These are phyloP conservation scores for Lamellibrachia luymesi DNA, from an alignment of 1,140 invertebrate genomes.

Conservation along the genomic window DNA sequence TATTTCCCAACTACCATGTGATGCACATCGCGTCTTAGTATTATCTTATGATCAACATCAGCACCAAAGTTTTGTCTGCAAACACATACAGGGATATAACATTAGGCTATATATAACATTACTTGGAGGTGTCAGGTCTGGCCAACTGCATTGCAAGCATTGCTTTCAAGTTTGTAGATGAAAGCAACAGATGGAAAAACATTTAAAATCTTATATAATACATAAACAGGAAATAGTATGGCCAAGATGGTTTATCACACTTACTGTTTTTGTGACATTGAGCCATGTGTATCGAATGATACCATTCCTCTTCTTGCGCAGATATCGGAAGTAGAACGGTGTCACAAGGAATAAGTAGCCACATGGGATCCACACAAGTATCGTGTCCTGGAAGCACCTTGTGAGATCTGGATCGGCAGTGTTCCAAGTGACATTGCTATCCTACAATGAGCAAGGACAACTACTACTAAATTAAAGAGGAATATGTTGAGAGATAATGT, in stretches of 20 bases:
- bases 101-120: no score
- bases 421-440: conserved; percentile 70
- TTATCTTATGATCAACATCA: no score
- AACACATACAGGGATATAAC: no score
- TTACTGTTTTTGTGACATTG: conserved; percentile 74
- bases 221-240: background rate
- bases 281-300: conserved; percentile 80
- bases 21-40: no score
- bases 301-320: conserved; percentile 69
- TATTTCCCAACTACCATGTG: no score
- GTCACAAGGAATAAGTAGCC: conserved; percentile 78
- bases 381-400: conserved; percentile 61
- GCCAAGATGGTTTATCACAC: background rate
- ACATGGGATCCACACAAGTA: conserved; percentile 83
- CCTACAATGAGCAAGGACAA: background rate
- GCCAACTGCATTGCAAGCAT: no score
- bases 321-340: conserved; percentile 74
- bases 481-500: no score
- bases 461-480: background rate
- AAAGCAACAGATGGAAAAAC: no score
- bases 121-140: no score
- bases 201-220: no score
- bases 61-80: no score
- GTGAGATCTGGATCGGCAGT: conserved; percentile 60
- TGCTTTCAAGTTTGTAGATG: no score